Percentiles rank a stretch among this genome's conserved stretches.
These are phyloP conservation scores for Omphaloscelis lunosa DNA, from an alignment of 2,888 invertebrate genomes.

Conservation along the genomic window DNA sequence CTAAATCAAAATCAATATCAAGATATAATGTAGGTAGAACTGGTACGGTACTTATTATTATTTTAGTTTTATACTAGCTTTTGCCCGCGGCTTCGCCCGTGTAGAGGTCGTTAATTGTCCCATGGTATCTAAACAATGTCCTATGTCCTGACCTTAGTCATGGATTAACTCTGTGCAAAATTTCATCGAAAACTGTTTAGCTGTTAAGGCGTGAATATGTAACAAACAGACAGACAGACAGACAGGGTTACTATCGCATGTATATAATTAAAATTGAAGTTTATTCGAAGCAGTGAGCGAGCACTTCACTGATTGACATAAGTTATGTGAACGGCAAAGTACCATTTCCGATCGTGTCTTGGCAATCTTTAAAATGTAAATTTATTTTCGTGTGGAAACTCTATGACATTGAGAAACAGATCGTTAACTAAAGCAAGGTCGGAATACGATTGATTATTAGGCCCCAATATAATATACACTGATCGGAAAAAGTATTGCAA, in stretches of 20 bases:
- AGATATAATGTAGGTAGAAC: not conserved
- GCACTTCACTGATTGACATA: conserved; percentile 39
- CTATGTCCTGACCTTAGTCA: not conserved
- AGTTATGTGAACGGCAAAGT: conserved; percentile 41
- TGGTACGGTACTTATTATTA: not conserved
- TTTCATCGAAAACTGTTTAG: too few species aligned
- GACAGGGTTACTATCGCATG: too few species aligned
- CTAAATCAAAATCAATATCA: not conserved
- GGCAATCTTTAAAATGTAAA: conserved; percentile 54
- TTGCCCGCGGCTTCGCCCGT: not conserved
- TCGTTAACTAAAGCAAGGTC: conserved; percentile 72
- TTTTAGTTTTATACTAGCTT: not conserved
- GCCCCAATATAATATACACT: conserved; percentile 36
- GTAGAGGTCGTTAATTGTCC: too few species aligned
- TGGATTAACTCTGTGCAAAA: not conserved
- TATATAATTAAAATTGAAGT: too few species aligned
- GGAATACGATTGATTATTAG: conserved; percentile 46
- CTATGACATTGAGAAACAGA: conserved; percentile 61
- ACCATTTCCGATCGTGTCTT: conserved; percentile 56
- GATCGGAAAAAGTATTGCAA: conserved; percentile 27
- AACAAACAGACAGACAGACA: too few species aligned
- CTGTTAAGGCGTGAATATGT: too few species aligned
- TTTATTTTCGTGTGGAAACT: conserved; percentile 66
- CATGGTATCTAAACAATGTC: not conserved
- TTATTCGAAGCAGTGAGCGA: not conserved